Base-by-base conservation (phyloP, 2,888 invertebrate genomes). In the Pseudoips prasinana region DNA sequence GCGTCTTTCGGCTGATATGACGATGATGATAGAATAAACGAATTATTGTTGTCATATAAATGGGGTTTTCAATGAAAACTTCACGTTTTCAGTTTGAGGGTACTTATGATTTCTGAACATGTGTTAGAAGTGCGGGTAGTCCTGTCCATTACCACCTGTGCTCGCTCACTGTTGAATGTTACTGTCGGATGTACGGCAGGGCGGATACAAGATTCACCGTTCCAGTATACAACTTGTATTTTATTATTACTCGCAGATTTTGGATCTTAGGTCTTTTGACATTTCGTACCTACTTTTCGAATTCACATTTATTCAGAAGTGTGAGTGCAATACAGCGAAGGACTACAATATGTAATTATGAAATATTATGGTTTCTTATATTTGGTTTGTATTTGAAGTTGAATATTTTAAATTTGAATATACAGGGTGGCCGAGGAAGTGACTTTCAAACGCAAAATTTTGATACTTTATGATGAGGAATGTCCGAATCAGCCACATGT, bases 201-300 rank as follows among this genome's bases (percentile, higher is more conserved):
- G 48, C 51, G 59, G n/a, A n/a, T n/a, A n/a, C n/a, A 33, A 31
- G 47, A 32, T 46, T 46, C 14, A 55, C 67, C 63, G 64, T 62
- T 75, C 73, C 73, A 69, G 65, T 74, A 67, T 76, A 73, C 66
- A 72, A 70, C 58, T 69, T 69, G 63, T 68, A 72, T 60, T 73
- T 63, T 61, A 70, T 66, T 66, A 60, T 69, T 73, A 70, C 60
- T 69, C 55, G 58, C 73, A 68, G 53, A 60, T 80, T 82, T 81
- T 84, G 69, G 78, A 81, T 76, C 66, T 61, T 73, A 73, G 64
- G 80, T 82, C 81, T 82, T 76, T 81, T 83, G 80, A 82, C 78
- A 71, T 70, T 59, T 60, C 58, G 51, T 67, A 73, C 61, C 70
- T 74, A 73, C 61, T 69, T 74, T 72, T 73, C 69, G 60, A 66